phyloP scores from a whole-genome alignment of 2,113 vertebrate species.

The Hucho hucho region DNA sequence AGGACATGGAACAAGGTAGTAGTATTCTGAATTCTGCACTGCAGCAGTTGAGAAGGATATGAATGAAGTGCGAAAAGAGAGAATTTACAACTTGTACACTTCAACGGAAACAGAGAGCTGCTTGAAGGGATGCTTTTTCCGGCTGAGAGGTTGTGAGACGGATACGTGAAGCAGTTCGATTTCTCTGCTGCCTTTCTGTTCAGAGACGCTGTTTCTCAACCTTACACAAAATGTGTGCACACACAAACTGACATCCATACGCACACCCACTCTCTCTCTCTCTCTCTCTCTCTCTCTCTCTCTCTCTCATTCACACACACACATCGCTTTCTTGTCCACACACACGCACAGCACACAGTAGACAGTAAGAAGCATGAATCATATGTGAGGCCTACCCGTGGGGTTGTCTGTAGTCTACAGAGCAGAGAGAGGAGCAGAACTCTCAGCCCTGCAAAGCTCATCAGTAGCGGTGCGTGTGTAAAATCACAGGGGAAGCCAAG shows the following conservation, averaged over 20 bases:
- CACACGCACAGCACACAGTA: neutral
- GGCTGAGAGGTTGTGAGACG: conserved; percentile 37
- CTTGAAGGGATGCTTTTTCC: conserved; percentile 22
- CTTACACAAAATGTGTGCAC: neutral
- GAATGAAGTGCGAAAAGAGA: conserved; percentile 44
- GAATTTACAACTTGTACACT: conserved; percentile 27
- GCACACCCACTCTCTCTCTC: neutral
- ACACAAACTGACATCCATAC: neutral
- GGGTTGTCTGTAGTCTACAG: conserved; percentile 1
- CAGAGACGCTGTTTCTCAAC: neutral
- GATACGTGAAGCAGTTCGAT: conserved; percentile 31
- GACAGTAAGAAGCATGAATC: neutral
- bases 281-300: neutral
- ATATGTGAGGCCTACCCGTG: neutral
- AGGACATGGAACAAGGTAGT: neutral
- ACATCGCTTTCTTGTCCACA: too few relatives aligned
- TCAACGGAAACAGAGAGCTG: conserved; percentile 38
- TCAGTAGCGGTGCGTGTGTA: too few relatives aligned
- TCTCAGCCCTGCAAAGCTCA: neutral
- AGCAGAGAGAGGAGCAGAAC: neutral
- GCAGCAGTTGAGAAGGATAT: conserved; percentile 36
- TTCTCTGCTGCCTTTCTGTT: conserved; percentile 4
- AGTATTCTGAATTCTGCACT: conserved; percentile 43
- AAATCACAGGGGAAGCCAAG: too few relatives aligned
- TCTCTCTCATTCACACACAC: too few relatives aligned